Conservation (phyloP, 2,888 invertebrate species). For the Bedellia somnulentella region DNA sequence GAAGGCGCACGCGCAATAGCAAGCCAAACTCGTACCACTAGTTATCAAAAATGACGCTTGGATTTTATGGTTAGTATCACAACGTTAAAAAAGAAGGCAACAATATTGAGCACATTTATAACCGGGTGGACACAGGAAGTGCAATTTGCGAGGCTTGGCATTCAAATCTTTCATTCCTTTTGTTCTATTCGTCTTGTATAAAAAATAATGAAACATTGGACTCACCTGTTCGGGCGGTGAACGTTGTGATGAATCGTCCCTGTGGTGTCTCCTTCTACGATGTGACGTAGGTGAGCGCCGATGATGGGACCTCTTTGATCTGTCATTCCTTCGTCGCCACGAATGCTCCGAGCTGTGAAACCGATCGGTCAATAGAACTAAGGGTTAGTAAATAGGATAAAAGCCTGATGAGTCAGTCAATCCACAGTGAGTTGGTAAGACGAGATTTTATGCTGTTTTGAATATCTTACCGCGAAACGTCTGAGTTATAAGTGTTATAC, state of each 20-base stretch:
- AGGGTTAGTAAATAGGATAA: constrained; percentile 24
- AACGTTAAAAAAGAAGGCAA: neutral
- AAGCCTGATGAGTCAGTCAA: too few species aligned
- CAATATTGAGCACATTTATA: neutral
- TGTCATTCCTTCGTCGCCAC: constrained; percentile 78
- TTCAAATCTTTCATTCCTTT: constrained; percentile 24
- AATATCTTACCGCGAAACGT: neutral
- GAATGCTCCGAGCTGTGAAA: constrained; percentile 75
- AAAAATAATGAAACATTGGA: neutral
- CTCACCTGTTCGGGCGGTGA: constrained; percentile 56
- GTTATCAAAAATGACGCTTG: constrained; percentile 45
- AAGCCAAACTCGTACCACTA: constrained; percentile 52
- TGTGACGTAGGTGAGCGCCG: constrained; percentile 80
- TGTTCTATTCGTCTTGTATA: constrained; percentile 14
- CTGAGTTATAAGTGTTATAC: constrained; percentile 23
- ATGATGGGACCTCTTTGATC: constrained; percentile 83
- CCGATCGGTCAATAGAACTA: constrained; percentile 55
- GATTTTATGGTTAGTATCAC: constrained; percentile 26
- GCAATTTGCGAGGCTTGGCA: constrained; percentile 29
- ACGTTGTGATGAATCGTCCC: constrained; percentile 48
- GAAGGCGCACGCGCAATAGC: constrained; percentile 53
- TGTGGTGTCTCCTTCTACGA: constrained; percentile 67
- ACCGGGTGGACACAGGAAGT: constrained; percentile 44
- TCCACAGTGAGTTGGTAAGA: neutral
- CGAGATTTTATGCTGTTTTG: neutral